phyloP scores from a whole-genome alignment of 1,140 invertebrate species.

The Archivesica marissinica region DNA sequence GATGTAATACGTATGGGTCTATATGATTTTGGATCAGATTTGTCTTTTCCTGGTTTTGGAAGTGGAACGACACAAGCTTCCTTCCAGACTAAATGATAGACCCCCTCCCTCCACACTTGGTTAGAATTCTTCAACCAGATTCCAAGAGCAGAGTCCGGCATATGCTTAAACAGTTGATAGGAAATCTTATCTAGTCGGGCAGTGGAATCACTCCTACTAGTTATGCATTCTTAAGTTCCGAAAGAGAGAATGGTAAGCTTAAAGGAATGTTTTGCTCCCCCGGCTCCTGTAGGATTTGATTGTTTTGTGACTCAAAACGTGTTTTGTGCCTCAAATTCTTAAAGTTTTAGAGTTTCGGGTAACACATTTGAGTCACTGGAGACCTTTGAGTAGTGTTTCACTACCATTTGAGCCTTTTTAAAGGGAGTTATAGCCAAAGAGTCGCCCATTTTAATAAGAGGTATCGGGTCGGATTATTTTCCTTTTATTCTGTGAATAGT shows the following conservation, averaged over 20 bases:
- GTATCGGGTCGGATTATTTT: background rate
- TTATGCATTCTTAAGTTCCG: background rate
- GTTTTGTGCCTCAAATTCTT: too few relatives aligned
- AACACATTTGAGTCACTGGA: background rate
- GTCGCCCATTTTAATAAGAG: background rate
- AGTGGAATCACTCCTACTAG: background rate
- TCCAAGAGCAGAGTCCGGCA: background rate
- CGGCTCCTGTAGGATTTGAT: background rate
- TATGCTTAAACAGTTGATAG: background rate
- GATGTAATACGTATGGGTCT: slow-evolving; percentile 12
- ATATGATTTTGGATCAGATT: background rate
- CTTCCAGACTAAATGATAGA: background rate
- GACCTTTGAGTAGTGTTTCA: background rate
- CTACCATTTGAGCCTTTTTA: background rate
- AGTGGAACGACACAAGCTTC: background rate
- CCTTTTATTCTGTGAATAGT: background rate
- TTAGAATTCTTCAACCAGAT: background rate
- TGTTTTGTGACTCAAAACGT: background rate
- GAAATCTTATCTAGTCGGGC: background rate
- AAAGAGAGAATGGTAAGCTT: background rate
- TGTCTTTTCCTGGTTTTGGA: background rate
- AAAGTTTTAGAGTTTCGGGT: background rate
- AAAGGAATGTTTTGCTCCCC: background rate
- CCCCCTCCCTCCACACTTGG: background rate
- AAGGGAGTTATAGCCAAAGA: too few relatives aligned